These are phyloP conservation scores for Mormyrus hasselquistii DNA, from an alignment of 2,797 vertebrate genomes.

Conservation along the genomic window DNA sequence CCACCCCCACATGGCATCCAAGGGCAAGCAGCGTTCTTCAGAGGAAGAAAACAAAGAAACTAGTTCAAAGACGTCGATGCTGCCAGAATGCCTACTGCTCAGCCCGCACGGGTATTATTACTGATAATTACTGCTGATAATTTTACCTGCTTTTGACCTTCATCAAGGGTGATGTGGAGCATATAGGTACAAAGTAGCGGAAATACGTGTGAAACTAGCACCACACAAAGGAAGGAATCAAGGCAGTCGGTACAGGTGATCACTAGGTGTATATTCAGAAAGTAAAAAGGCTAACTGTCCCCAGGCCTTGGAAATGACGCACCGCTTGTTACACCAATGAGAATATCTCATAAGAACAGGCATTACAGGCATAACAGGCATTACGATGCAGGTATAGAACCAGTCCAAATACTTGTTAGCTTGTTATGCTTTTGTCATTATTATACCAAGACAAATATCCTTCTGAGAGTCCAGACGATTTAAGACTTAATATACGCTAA, in stretches of 20 bases:
- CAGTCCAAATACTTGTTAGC: neutral
- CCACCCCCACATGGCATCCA: conserved; percentile 86
- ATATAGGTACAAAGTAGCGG: neutral
- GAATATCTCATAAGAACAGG: neutral
- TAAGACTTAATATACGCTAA: conserved; percentile 17
- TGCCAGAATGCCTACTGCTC: neutral
- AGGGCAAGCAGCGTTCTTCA: conserved; percentile 82
- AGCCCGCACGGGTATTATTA: neutral
- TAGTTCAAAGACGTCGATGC: neutral
- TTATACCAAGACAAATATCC: neutral
- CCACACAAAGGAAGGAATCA: neutral
- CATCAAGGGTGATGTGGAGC: neutral
- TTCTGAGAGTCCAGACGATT: neutral
- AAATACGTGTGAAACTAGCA: neutral
- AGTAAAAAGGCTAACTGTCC: neutral
- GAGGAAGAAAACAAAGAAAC: conserved; percentile 16
- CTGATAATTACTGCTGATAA: neutral
- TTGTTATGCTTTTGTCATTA: neutral
- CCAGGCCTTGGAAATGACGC: neutral
- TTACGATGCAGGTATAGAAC: neutral
- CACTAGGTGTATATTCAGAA: neutral
- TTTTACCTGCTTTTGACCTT: neutral
- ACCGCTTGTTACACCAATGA: neutral
- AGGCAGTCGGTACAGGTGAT: neutral
- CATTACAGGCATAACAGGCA: neutral